These are phyloP conservation scores for Campoplex nolae DNA, from an alignment of 2,888 invertebrate species.

Conservation along the genomic window DNA sequence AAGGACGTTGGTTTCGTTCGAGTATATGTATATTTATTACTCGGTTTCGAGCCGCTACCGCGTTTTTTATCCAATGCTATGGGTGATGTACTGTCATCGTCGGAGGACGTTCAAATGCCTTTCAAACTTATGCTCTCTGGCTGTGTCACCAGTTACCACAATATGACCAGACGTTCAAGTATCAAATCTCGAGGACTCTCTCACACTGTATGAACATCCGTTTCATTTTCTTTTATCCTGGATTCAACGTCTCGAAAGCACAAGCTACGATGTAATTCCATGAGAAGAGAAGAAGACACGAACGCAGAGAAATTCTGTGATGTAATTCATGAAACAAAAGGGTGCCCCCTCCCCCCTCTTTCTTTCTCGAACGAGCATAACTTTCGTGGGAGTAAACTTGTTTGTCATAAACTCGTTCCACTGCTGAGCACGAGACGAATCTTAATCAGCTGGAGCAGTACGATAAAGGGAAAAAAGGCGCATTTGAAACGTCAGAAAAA, in stretches of 20 bases:
- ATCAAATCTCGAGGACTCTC: constrained; percentile 20
- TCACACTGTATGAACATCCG: background rate
- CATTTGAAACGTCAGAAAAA: background rate
- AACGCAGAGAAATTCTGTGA: constrained; percentile 20
- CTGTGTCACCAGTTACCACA: constrained; percentile 29
- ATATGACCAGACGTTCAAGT: constrained; percentile 34
- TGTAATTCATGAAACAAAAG: constrained; percentile 56
- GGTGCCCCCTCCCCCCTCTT: too few species aligned
- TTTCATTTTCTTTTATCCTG: constrained; percentile 12
- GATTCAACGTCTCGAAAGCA: constrained; percentile 4
- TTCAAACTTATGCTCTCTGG: constrained; percentile 48
- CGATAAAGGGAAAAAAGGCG: constrained; percentile 27
- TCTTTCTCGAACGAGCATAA: constrained; percentile 46
- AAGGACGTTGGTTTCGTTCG: constrained; percentile 32
- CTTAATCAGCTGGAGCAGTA: constrained; percentile 57
- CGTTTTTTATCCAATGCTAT: background rate
- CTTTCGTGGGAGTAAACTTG: constrained; percentile 57
- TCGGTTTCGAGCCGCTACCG: too few species aligned
- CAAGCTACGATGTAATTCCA: constrained; percentile 59
- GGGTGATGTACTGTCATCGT: constrained; percentile 54
- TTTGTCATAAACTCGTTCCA: constrained; percentile 51
- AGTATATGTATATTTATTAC: background rate
- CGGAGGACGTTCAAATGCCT: constrained; percentile 57
- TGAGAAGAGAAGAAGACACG: background rate
- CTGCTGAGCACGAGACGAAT: constrained; percentile 61